These are phyloP conservation scores for Heliconius melpomene DNA, from an alignment of 1,140 invertebrate species.

Conservation along the genomic window DNA sequence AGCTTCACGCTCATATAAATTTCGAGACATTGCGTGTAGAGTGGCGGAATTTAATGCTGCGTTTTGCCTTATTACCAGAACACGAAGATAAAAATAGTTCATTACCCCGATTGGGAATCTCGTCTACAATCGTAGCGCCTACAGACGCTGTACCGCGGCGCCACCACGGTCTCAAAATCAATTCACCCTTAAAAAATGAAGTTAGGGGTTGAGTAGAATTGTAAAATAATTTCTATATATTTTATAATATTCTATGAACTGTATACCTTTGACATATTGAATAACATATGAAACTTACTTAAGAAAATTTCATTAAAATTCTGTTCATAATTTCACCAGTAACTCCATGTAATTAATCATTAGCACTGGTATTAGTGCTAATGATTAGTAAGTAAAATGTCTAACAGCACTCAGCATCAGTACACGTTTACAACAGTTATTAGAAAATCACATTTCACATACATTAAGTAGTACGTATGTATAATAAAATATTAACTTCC, in stretches of 20 bases:
- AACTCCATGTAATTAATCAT: not conserved
- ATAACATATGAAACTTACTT: not conserved
- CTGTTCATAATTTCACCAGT: not conserved
- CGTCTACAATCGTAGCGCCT: not conserved
- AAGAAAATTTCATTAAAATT: not conserved
- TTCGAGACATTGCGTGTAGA: not conserved
- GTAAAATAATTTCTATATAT: too few relatives aligned
- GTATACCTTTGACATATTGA: too few relatives aligned
- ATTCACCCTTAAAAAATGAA: not conserved
- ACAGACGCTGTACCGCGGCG: not conserved
- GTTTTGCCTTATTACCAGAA: not conserved
- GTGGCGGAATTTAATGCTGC: not conserved
- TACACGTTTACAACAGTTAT: not conserved
- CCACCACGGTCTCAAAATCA: not conserved
- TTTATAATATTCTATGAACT: too few relatives aligned
- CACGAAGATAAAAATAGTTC: not conserved
- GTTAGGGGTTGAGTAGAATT: too few relatives aligned
- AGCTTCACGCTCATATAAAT: not conserved
- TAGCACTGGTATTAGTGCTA: not conserved
- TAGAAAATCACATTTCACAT: constrained; percentile 10
- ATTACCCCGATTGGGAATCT: not conserved
- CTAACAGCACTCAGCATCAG: not conserved
- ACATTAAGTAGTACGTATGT: not conserved
- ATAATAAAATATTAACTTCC: constrained; percentile 8
- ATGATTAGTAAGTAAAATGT: not conserved